Conservation (phyloP, 2,113 vertebrate genomes). For the Eulacestoma nigropectus region DNA sequence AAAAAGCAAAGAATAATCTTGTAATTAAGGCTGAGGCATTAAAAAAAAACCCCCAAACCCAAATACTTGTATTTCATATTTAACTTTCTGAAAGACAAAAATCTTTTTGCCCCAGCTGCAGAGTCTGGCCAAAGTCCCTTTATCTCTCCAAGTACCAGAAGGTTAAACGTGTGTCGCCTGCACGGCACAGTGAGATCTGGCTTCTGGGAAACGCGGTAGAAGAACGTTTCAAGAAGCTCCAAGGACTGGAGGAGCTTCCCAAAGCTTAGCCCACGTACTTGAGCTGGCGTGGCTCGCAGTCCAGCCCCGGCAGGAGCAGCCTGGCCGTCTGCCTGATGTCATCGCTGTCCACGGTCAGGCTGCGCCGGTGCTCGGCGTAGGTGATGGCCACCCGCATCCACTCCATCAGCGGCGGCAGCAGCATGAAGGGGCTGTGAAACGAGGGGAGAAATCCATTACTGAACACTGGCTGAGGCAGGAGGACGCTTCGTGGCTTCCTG, state of each 20-base stretch:
- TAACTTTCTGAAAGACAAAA: background rate
- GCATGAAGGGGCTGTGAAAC: slow-evolving; percentile 85
- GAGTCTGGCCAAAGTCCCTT: background rate
- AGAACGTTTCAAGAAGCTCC: background rate
- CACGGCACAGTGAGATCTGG: fast-evolving
- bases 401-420: slow-evolving; percentile 95
- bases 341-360: slow-evolving; percentile 91
- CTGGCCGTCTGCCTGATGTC: slow-evolving; percentile 92
- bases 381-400: slow-evolving; percentile 98
- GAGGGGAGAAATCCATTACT: background rate
- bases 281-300: slow-evolving; percentile 93
- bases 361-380: slow-evolving; percentile 92
- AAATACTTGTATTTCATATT: background rate
- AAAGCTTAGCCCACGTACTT: slow-evolving; percentile 74
- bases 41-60: background rate
- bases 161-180: fast-evolving
- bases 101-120: background rate
- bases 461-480: background rate
- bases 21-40: background rate
- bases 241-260: background rate
- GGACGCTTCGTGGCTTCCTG: fast-evolving
- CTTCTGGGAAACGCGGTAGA: fast-evolving
- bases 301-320: slow-evolving; percentile 89
- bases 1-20: background rate
- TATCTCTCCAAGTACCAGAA: background rate